Base-by-base conservation (phyloP, 2,888 invertebrate genomes). In the Helobdella robusta region DNA sequence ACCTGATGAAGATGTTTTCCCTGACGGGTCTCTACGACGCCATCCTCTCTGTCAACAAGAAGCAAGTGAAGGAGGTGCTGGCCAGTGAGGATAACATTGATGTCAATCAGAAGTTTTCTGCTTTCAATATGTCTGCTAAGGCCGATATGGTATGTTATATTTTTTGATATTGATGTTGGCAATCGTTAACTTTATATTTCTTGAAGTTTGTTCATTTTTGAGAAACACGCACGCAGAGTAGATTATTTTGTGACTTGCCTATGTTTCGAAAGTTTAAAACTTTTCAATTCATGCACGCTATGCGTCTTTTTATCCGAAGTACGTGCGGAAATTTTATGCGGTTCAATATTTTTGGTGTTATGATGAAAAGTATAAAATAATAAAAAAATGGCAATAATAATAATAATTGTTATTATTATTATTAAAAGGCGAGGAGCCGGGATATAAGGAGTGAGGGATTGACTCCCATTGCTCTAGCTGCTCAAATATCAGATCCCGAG, bases 1-100 rank as follows among this genome's bases (percentile, higher is more conserved):
- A 72, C 34, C 68, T 72, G 44, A 56, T 70, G 46, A 71, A 70
- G 59, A 69, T 71, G 71, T 68, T 72, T 35, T 66, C 69, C 5
- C 48, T 68, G 40, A 64, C 67, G n/a, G 72, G 72, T 36, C 68
- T 72, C n/a, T 70, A 72, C 48, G 68, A 69, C 59, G 68, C 67
- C 8, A 25, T 70, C 11, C 59, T 64, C 3, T 18, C n/a, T 1
- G 50, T 20, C 8, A 32, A 68, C 23, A 65, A 64, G 40, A 70
- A 70, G 32, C 67, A 67, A 34, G 48, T 72, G n/a, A 70, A 69
- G 56, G 70, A 70, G 20, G 34, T 70, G 40, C 61, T 70, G 36
- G 35, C 44, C 3, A 69, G 66, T 46, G 72, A 72, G 40, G 67
- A 65, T 25, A 67, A 72, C 40, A 62, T 72, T 15, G 72, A 71